Evolutionary conservation across 2,888 invertebrate genomes (phyloP), one percentile per base, ranked within the genome.

Genomic region (Pterobdella sp.): DNA sequence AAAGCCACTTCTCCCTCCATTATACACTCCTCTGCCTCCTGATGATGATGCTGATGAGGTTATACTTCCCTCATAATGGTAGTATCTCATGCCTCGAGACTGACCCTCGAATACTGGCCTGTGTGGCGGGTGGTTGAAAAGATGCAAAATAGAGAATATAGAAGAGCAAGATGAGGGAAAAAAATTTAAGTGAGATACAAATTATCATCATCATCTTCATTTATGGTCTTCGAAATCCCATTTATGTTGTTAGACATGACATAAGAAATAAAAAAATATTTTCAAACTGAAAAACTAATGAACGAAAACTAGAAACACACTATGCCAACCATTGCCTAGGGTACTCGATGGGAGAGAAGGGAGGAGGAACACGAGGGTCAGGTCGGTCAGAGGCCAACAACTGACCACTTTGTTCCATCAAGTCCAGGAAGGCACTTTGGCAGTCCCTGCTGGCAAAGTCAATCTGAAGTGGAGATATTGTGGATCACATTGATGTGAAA

Each of bases 401-500:
- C 78, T 84, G 84, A 10, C 83, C 83, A 1, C 82, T 79, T 82
- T 92, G 91, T 81, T 93, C 93, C 80, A 93, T 87, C 83, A 92
- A 90, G 81, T 94, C 93, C 83, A 92, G 92, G 85, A 96, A 96
- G 72, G 91, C 90, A 81, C 92, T 93, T 86, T 94, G 89, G 83
- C 94, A 94, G 85, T 95, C 95, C 74, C 94, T 88, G 78, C 94
- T 94, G n/a, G 95, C 95, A 87, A 94, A 96, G 86, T 96, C 96
- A 80, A 95, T 92, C 84, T 92, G 49, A 22, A 14, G 49, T 7
- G 49, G 49, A 22, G 49, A 22, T 7, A 22, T 14, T 7, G 49
- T 7, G 49, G 22, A 42, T 7, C 10, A 22, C 10, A 22, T 42
- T 42, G 7, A 22, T 42, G 49, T 14, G 49, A n/a, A n/a, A n/a